Percentiles rank a stretch among this genome's conserved stretches.
Evolutionary conservation across 2,797 vertebrate species (phyloP).

Genomic region (Macropodus opercularis): DNA sequence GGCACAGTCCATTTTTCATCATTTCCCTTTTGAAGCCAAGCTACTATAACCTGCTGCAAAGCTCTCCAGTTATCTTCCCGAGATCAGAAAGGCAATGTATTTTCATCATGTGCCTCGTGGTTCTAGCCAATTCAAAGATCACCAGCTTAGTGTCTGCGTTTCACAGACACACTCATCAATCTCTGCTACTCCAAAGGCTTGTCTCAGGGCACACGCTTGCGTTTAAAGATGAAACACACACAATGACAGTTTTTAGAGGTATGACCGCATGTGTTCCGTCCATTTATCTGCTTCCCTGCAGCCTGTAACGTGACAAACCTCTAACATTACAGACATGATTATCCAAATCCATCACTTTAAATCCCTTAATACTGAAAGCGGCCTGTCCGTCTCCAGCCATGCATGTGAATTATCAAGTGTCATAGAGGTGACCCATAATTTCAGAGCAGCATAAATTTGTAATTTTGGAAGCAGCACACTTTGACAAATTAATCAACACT

Average conservation of each 20-base stretch:
- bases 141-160: conserved; percentile 54
- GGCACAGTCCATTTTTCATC: conserved; percentile 61
- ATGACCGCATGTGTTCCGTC: conserved; percentile 25
- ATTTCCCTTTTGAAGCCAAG: conserved; percentile 58
- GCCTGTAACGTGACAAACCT: conserved; percentile 30
- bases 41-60: conserved; percentile 49
- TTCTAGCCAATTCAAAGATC: conserved; percentile 63
- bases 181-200: conserved; percentile 45
- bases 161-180: conserved; percentile 64
- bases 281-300: conserved; percentile 54
- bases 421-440: conserved; percentile 57
- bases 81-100: conserved; percentile 62
- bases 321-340: conserved; percentile 45
- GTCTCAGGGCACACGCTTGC: conserved; percentile 34
- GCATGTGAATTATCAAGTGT: conserved; percentile 72
- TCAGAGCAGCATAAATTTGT: conserved; percentile 49
- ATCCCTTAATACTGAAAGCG: conserved; percentile 52
- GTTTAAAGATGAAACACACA: conserved; percentile 48
- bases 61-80: conserved; percentile 58
- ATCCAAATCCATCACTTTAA: conserved; percentile 44
- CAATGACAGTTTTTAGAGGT: conserved; percentile 25
- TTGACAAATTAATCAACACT: conserved; percentile 76
- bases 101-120: conserved; percentile 61
- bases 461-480: conserved; percentile 66
- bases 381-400: conserved; percentile 45